These are phyloP conservation scores for Myrmophylax atrothorax DNA, from an alignment of 2,113 vertebrate species.

Conservation along the genomic window DNA sequence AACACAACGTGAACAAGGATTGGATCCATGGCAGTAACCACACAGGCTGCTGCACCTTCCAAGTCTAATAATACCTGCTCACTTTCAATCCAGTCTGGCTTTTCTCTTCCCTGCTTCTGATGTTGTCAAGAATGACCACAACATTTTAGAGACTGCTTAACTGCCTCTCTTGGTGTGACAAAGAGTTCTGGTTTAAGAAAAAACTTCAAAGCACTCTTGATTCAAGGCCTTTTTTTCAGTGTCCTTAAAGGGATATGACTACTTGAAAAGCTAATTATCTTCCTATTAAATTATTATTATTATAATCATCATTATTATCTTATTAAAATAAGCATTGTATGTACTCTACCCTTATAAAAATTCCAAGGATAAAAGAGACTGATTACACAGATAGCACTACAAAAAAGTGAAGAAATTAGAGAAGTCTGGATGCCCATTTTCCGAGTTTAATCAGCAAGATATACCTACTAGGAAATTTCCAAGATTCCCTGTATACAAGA, in stretches of 20 bases:
- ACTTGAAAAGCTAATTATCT: neutral
- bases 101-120: neutral
- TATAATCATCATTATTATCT: neutral
- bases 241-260: neutral
- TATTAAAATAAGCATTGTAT: neutral
- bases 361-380: neutral
- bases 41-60: neutral
- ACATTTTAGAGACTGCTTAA: neutral
- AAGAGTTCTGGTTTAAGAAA: neutral
- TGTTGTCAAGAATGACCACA: neutral
- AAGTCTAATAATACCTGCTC: neutral
- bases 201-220: neutral
- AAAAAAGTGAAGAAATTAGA: neutral
- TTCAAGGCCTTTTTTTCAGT: neutral
- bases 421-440: neutral
- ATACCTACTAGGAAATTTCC: neutral
- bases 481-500: neutral
- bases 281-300: neutral
- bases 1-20: neutral
- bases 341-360: neutral
- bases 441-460: neutral
- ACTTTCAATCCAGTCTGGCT: neutral
- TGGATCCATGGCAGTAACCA: neutral
- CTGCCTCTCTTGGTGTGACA: neutral
- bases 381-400: neutral